Conservation (phyloP, 1,140 invertebrate species). For the Drosophila auraria region DNA sequence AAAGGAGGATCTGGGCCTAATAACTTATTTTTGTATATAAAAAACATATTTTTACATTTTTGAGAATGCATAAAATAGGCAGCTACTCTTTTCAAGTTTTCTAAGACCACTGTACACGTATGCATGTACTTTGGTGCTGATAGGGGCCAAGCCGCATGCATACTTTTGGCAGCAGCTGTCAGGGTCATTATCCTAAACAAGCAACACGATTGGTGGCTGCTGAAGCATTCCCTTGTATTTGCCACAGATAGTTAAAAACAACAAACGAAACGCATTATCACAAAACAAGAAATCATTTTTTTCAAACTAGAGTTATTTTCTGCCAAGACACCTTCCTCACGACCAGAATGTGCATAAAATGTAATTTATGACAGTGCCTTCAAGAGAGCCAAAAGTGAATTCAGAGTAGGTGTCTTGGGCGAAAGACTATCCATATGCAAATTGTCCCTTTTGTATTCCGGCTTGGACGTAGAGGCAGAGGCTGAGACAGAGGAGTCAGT, state of each 20-base stretch:
- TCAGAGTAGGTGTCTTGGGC: constrained; percentile 14
- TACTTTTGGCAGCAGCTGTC: constrained; percentile 50
- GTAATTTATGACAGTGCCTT: constrained; percentile 6
- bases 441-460: constrained; percentile 14
- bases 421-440: constrained; percentile 25
- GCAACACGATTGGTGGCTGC: constrained; percentile 27
- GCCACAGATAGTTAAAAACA: constrained; percentile 16
- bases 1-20: not conserved
- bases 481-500: constrained; percentile 10
- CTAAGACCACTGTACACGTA: not conserved
- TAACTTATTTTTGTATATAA: no score
- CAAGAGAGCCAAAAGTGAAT: not conserved
- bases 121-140: constrained; percentile 17
- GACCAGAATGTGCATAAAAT: not conserved
- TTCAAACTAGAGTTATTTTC: not conserved
- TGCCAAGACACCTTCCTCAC: not conserved
- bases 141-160: constrained; percentile 13
- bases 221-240: constrained; percentile 17
- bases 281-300: not conserved
- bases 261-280: not conserved
- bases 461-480: not conserved
- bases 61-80: not conserved
- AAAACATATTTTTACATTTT: not conserved
- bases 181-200: constrained; percentile 73
- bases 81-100: not conserved